phyloP scores from a whole-genome alignment of 2,113 vertebrate genomes.

The Mobula birostris region DNA sequence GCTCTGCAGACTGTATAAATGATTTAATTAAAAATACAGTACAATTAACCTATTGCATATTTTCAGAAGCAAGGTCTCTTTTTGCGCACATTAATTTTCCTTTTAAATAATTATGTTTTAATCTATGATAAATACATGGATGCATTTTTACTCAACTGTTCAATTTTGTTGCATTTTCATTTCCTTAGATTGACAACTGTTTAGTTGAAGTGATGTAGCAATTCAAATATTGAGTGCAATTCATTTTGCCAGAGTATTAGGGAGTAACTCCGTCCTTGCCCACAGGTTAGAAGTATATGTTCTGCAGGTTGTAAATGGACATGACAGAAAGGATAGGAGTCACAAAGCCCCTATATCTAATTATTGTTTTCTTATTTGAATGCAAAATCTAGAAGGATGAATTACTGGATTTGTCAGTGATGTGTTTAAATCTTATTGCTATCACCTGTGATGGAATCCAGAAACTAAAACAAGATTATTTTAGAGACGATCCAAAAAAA shows the following conservation, averaged over 20 bases:
- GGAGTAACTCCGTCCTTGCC: not conserved
- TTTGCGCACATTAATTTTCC: not conserved
- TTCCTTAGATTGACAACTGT: not conserved
- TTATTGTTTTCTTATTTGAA: not conserved
- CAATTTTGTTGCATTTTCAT: not conserved
- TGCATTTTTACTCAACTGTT: not conserved
- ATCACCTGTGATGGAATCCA: not conserved
- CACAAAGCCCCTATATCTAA: not conserved
- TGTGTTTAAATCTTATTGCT: not conserved
- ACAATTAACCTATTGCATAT: not conserved
- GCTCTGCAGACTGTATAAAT: not conserved
- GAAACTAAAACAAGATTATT: not conserved
- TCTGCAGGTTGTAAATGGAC: not conserved
- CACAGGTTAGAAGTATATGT: not conserved
- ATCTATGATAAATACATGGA: not conserved
- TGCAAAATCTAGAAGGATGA: not conserved
- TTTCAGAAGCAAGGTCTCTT: not conserved
- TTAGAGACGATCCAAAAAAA: not conserved
- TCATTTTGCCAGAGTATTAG: not conserved
- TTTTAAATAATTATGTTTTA: not conserved
- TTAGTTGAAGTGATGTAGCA: not conserved
- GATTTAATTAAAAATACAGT: conserved; percentile 27
- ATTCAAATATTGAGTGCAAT: not conserved
- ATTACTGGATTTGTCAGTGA: not conserved
- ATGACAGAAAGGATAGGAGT: not conserved